Evolutionary conservation across 2,888 invertebrate species (phyloP), one percentile per base, ranked within the genome.

Genomic region (Apocheima hispidaria): DNA sequence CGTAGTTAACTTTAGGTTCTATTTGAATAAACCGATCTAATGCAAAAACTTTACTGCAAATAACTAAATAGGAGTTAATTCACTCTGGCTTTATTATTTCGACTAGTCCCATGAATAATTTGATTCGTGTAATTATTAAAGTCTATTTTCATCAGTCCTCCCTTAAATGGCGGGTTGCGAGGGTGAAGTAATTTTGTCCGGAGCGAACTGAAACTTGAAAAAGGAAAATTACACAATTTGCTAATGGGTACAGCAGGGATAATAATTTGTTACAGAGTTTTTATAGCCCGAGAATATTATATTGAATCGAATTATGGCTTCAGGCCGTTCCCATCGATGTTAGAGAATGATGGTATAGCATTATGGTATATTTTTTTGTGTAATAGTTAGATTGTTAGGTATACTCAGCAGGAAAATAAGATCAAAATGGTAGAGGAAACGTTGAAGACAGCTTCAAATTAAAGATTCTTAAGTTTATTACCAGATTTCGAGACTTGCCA

Each of bases 191-290:
- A 90, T 90, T 90, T 88, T 79, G 84, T 83, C 81, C 82, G 82
- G 78, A 79, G 75, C 85, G 81, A 84, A 84, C 82, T 83, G 85
- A 84, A 86, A 87, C 83, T 87, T 86, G 84, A 87, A 88, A 88
- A 89, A 90, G 84, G 88, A 90, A 88, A 89, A 89, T 90, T 89
- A 89, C 84, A 87, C 89, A 90, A 90, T 90, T 89, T 86, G 89
- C 87, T 90, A 90, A 90, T 90, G 86, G 89, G 77, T 69, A 77
- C 74, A 81, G 78, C 73, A 73, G 73, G 84, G 81, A 84, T 87
- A 83, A 87, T 88, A 84, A 87, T 88, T 88, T 83, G 84, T 82
- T 78, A 78, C 81, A 78, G 74, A 78, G 79, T 84, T 87, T 86
- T 86, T 86, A 82, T 82, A 82, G 75, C 78, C 72, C 71, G 69